Percentiles rank a stretch among this genome's conserved stretches.
Conservation (phyloP, 1,140 invertebrate species). For the Heliconius eleuchia region DNA sequence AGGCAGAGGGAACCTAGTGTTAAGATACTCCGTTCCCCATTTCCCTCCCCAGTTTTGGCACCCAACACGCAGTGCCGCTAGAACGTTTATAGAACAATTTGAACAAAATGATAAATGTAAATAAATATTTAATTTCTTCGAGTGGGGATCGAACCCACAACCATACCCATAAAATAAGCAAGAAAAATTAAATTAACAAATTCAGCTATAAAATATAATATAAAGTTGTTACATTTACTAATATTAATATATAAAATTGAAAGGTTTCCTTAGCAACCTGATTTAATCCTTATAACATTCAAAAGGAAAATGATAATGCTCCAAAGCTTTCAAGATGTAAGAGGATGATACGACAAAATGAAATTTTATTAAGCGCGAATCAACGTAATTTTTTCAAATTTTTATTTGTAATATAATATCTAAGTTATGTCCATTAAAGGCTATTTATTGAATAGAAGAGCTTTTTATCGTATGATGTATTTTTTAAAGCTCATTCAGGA, state of each 20-base stretch:
- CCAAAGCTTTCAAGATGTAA: conserved; percentile 30
- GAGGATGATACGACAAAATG: conserved; percentile 41
- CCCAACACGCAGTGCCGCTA: too few species aligned
- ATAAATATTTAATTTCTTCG: too few species aligned
- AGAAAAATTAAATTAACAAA: background rate
- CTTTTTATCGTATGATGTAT: background rate
- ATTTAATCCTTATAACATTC: conserved; percentile 10
- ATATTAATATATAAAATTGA: background rate
- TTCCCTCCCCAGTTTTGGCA: too few species aligned
- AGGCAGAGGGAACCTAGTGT: too few species aligned
- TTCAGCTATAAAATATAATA: background rate
- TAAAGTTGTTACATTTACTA: background rate
- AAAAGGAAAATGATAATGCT: conserved; percentile 25
- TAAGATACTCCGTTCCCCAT: too few species aligned
- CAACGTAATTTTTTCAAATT: conserved; percentile 45
- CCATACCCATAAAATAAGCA: too few species aligned
- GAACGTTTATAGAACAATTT: too few species aligned
- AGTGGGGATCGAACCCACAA: too few species aligned
- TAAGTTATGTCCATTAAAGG: conserved; percentile 48
- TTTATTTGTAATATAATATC: conserved; percentile 51
- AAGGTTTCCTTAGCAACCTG: conserved; percentile 12
- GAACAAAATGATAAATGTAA: too few species aligned
- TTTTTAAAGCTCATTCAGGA: background rate
- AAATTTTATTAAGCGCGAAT: conserved; percentile 44
- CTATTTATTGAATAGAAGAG: background rate